Evolutionary conservation across 2,797 vertebrate genomes (phyloP), one percentile per base, ranked within the genome.

Genomic region (Coilia nasus): DNA sequence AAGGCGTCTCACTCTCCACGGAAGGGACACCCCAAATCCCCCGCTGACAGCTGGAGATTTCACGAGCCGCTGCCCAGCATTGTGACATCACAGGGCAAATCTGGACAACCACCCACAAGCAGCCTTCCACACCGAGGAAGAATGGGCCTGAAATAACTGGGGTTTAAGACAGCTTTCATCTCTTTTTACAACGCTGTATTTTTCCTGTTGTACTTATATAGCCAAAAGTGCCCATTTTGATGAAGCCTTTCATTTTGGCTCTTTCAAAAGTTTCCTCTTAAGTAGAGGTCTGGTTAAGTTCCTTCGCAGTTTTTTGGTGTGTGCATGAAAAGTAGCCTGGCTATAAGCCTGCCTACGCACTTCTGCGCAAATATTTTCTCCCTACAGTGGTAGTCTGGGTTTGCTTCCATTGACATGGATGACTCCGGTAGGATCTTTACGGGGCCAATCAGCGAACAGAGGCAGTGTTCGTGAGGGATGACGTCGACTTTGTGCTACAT

Each of bases 81-180:
- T n/a, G 25, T 28, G 60, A 64, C 64, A 14, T 71, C 64, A 71
- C 64, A 71, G 12, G 64, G 25, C 64, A 71, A 71, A 71, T 71
- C 25, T 71, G 64, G 64, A 71, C 64, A 71, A 71, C 64, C 11
- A 31, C 11, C 60, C 6, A 14, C 60, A 64, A 25, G 11, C 60
- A 23, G n/a, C n/a, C 60, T 1, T 1, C 21, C 64, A 14, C 12
- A 1, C 28, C 12, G 9, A 31, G 28, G 64, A 31, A 31, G 64
- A 67, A 23, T 1, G 12, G 28, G 3, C 50, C 50, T 54, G 50
- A 54, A 41, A 41, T 41, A 5, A 5, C 35, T 41, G 2, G 10
- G 28, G 28, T 31, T 31, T 31, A 11, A 15, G 25, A 31, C 6
- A 31, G 64, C 25, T 71, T 71, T 31, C 3, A 71, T 71, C 25